These are phyloP conservation scores for Ancistrus triradiatus DNA, from an alignment of 2,113 vertebrate species.

Conservation along the genomic window DNA sequence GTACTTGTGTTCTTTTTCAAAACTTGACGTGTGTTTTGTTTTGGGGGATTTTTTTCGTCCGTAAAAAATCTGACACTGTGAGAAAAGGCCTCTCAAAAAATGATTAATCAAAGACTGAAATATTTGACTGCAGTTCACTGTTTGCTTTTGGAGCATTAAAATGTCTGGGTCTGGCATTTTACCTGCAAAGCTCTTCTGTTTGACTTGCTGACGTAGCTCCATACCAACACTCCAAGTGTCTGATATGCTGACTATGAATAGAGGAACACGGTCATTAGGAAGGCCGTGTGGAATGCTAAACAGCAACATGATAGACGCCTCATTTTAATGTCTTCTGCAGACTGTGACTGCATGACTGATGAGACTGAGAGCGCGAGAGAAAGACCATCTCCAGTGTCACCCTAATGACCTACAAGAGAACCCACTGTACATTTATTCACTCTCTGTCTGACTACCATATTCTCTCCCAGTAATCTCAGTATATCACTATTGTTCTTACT, in stretches of 20 bases:
- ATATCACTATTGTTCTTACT: constrained; percentile 26
- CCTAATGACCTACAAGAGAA: constrained; percentile 4
- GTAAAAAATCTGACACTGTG: too few species aligned
- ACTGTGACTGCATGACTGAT: constrained; percentile 41
- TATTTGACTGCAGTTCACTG: too few species aligned
- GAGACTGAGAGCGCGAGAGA: neutral
- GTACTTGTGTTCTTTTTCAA: too few species aligned
- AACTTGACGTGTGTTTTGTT: too few species aligned
- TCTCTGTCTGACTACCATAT: neutral
- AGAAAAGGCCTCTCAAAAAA: too few species aligned
- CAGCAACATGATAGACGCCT: constrained; percentile 58
- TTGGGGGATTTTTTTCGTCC: too few species aligned
- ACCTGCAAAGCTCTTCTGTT: constrained; percentile 12
- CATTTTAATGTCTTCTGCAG: constrained; percentile 55
- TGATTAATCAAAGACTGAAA: too few species aligned
- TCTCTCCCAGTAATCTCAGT: constrained; percentile 15
- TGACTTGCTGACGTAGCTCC: neutral
- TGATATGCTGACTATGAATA: constrained; percentile 62
- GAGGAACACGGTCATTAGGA: constrained; percentile 63
- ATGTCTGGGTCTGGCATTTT: neutral
- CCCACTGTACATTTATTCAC: neutral
- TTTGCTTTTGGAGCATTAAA: too few species aligned
- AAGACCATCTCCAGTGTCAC: neutral
- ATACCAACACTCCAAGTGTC: constrained; percentile 40
- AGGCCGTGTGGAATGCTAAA: constrained; percentile 52